Evolutionary conservation across 35 echinoderm and acorn worm species (phyloP).

Genomic region (Nesometra sesokonis): DNA sequence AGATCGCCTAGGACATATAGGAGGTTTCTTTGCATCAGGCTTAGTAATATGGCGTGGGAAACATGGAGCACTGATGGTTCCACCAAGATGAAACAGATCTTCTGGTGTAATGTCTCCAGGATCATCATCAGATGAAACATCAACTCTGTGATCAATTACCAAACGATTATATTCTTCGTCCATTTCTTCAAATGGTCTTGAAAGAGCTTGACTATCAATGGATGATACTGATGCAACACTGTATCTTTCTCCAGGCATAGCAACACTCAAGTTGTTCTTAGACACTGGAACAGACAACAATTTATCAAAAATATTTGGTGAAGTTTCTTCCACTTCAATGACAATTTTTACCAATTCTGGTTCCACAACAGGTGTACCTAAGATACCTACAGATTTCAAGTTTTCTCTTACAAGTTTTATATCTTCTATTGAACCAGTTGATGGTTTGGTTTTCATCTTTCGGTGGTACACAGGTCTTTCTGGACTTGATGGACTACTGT

Average conservation of each 20-base stretch:
- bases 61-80: background rate
- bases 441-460: background rate
- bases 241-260: background rate
- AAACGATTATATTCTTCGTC: background rate
- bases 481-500: background rate
- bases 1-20: background rate
- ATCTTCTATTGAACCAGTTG: background rate
- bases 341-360: background rate
- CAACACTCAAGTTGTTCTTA: background rate
- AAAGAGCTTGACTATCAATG: background rate
- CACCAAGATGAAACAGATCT: background rate
- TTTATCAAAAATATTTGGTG: background rate
- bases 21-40: background rate
- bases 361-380: background rate
- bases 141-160: background rate
- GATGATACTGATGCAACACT: background rate
- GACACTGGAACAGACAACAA: background rate
- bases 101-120: background rate
- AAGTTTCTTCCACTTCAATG: background rate
- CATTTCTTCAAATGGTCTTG: background rate
- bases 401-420: background rate
- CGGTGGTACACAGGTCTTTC: background rate
- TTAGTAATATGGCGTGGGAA: background rate
- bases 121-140: background rate
- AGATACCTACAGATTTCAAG: background rate